Percentiles rank a stretch among this genome's conserved stretches.
Conservation (phyloP, 1,140 invertebrate genomes). For the Radopholus similis region DNA sequence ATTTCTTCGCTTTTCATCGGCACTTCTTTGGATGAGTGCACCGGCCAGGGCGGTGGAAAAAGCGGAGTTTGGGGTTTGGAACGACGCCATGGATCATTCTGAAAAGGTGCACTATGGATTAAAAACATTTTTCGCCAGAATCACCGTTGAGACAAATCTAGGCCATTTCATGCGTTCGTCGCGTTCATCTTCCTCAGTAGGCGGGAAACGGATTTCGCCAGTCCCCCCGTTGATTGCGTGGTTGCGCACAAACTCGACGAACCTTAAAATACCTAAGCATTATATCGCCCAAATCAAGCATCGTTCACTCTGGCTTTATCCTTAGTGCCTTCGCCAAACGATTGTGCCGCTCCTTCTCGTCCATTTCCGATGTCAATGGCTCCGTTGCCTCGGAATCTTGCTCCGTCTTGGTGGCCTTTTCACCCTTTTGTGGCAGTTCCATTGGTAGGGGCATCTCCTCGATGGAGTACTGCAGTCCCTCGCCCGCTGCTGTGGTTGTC, state of each 20-base stretch:
- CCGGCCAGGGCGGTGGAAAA: too few species aligned
- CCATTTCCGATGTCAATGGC: not conserved
- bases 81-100: too few species aligned
- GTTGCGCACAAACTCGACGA: not conserved
- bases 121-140: not conserved
- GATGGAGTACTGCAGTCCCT: constrained; percentile 1
- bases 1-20: too few species aligned
- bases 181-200: not conserved
- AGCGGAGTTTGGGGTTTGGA: too few species aligned
- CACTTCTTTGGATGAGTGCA: too few species aligned
- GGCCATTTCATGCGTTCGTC: not conserved
- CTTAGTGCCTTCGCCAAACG: not conserved
- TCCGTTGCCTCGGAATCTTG: not conserved
- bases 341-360: not conserved
- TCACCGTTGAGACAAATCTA: not conserved
- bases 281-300: too few species aligned
- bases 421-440: too few species aligned
- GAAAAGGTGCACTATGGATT: too few species aligned
- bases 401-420: too few species aligned
- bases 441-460: not conserved
- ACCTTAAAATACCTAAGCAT: not conserved
- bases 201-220: not conserved
- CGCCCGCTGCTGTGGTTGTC: too few species aligned
- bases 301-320: not conserved
- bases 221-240: not conserved